These are phyloP conservation scores for Liolophura sinensis DNA, from an alignment of 1,140 invertebrate genomes.

Conservation along the genomic window DNA sequence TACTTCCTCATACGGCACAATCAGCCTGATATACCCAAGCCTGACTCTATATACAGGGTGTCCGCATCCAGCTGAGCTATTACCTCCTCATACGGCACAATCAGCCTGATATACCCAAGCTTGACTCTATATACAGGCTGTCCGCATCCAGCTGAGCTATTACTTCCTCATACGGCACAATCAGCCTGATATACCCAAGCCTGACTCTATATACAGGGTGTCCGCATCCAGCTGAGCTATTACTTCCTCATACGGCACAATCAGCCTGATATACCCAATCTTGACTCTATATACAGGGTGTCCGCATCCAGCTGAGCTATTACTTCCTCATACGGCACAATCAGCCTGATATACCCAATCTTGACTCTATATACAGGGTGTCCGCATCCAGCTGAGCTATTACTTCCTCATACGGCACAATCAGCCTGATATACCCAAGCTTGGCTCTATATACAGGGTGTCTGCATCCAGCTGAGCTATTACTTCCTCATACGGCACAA, in stretches of 20 bases:
- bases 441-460: constrained; percentile 65
- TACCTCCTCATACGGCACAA: constrained; percentile 66
- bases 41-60: constrained; percentile 65
- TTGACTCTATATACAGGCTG: constrained; percentile 65
- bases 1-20: constrained; percentile 66
- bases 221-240: constrained; percentile 77
- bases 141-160: constrained; percentile 77
- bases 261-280: constrained; percentile 66
- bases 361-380: constrained; percentile 65
- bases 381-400: constrained; percentile 77
- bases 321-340: constrained; percentile 66
- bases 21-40: constrained; percentile 66
- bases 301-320: constrained; percentile 77
- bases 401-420: constrained; percentile 66
- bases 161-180: constrained; percentile 66
- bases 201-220: constrained; percentile 65
- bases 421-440: constrained; percentile 66
- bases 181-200: constrained; percentile 66
- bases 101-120: constrained; percentile 66
- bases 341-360: constrained; percentile 66
- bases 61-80: constrained; percentile 77
- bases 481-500: constrained; percentile 66
- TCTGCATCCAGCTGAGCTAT: constrained; percentile 77
- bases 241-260: constrained; percentile 66
- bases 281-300: constrained; percentile 65